phyloP scores from a whole-genome alignment of 2,888 invertebrate species.

The Heliconius ismenius region DNA sequence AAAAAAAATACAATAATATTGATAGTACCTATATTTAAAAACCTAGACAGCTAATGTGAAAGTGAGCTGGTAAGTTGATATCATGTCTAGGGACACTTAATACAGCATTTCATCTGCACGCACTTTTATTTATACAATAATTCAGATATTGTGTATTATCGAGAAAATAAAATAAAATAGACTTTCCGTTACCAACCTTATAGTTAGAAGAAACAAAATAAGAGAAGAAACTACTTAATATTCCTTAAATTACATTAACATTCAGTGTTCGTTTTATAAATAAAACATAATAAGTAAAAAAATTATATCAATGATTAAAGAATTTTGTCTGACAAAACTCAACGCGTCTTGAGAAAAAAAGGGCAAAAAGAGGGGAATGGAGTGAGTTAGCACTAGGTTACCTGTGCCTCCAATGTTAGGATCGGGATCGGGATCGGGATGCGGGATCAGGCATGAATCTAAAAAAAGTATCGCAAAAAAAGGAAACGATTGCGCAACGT shows the following conservation, averaged over 20 bases:
- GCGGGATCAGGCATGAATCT: neutral
- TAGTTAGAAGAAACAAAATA: neutral
- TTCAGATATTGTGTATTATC: constrained; percentile 10
- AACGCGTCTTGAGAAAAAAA: too few relatives aligned
- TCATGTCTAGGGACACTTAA: constrained; percentile 26
- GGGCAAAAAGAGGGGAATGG: too few relatives aligned
- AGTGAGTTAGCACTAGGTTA: too few relatives aligned
- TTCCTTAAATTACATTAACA: too few relatives aligned
- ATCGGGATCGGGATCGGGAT: too few relatives aligned
- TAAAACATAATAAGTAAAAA: too few relatives aligned
- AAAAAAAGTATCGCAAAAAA: neutral
- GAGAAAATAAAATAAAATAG: neutral
- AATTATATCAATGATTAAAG: too few relatives aligned
- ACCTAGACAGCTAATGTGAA: constrained; percentile 11
- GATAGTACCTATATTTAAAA: neutral
- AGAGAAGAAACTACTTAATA: neutral
- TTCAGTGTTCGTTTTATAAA: too few relatives aligned
- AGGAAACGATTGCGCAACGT: neutral
- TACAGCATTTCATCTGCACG: constrained; percentile 12
- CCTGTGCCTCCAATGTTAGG: too few relatives aligned
- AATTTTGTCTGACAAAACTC: too few relatives aligned
- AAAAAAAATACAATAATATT: neutral
- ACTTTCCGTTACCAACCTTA: neutral
- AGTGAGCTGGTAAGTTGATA: constrained; percentile 27
- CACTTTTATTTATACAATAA: constrained; percentile 2